These are phyloP conservation scores for Myripristis jacobus DNA, from an alignment of 2,797 vertebrate genomes.

Conservation along the genomic window DNA sequence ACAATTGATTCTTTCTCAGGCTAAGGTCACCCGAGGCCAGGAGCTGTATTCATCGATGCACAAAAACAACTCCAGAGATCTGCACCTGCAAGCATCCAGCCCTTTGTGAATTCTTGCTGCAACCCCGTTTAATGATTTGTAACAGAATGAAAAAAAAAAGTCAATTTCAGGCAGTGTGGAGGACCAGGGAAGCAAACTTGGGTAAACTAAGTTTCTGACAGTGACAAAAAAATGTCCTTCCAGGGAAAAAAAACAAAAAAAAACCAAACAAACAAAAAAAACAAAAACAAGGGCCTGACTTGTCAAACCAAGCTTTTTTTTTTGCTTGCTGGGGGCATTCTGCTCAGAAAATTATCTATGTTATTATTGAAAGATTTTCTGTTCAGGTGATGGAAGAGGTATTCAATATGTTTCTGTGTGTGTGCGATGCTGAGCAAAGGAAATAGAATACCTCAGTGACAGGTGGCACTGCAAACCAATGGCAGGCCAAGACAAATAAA, in stretches of 20 bases:
- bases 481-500: constrained; percentile 75
- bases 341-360: constrained; percentile 47
- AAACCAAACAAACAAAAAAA: too few species aligned
- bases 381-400: constrained; percentile 68
- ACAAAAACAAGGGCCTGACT: constrained; percentile 36
- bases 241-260: too few species aligned
- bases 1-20: constrained; percentile 72
- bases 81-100: constrained; percentile 54
- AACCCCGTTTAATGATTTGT: constrained; percentile 63
- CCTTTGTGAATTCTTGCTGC: constrained; percentile 38
- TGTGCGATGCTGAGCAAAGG: constrained; percentile 67
- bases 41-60: constrained; percentile 71
- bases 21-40: constrained; percentile 64
- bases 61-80: constrained; percentile 67
- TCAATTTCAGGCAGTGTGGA: constrained; percentile 28
- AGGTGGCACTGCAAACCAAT: constrained; percentile 54
- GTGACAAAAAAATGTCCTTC: constrained; percentile 17
- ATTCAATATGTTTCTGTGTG: constrained; percentile 60
- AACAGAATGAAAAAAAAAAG: constrained; percentile 42
- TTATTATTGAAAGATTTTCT: constrained; percentile 74
- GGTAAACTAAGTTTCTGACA: constrained; percentile 46
- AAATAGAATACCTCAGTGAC: constrained; percentile 71
- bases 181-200: constrained; percentile 34
- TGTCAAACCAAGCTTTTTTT: constrained; percentile 24
- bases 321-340: constrained; percentile 47